Evolutionary conservation across 1,140 invertebrate genomes (phyloP).

Genomic region (Drosophila watanabei): DNA sequence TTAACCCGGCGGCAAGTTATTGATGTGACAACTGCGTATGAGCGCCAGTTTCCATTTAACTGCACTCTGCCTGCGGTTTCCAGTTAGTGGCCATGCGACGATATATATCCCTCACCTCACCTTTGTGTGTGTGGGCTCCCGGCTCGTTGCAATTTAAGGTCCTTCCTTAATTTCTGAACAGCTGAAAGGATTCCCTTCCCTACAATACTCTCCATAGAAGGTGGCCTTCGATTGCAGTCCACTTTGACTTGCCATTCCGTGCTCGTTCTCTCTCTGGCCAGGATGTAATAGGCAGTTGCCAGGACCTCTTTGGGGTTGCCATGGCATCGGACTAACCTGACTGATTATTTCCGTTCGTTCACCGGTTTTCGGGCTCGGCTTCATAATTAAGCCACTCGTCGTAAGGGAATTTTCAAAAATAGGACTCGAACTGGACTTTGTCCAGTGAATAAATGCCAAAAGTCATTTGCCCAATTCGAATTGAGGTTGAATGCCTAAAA

Average conservation of each 20-base stretch:
- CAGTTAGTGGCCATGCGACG: conserved; percentile 1
- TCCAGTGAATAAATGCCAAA: background rate
- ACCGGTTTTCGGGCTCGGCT: background rate
- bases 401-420: background rate
- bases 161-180: background rate
- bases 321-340: background rate
- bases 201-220: background rate
- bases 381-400: conserved; percentile 5
- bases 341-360: background rate
- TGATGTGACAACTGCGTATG: conserved; percentile 36
- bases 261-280: background rate
- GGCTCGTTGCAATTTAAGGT: background rate
- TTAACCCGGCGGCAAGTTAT: conserved; percentile 22
- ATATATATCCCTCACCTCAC: background rate
- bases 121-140: background rate
- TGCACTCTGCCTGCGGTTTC: conserved; percentile 20
- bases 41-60: conserved; percentile 28
- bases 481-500: background rate
- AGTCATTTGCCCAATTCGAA: background rate
- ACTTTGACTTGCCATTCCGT: background rate
- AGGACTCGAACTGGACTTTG: background rate
- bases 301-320: background rate
- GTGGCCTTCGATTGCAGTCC: background rate
- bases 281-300: background rate
- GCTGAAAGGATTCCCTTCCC: background rate